Percentiles rank a stretch among this genome's conserved stretches.
These are phyloP conservation scores for Lophotis ruficrista DNA, from an alignment of 2,113 vertebrate genomes.

Conservation along the genomic window DNA sequence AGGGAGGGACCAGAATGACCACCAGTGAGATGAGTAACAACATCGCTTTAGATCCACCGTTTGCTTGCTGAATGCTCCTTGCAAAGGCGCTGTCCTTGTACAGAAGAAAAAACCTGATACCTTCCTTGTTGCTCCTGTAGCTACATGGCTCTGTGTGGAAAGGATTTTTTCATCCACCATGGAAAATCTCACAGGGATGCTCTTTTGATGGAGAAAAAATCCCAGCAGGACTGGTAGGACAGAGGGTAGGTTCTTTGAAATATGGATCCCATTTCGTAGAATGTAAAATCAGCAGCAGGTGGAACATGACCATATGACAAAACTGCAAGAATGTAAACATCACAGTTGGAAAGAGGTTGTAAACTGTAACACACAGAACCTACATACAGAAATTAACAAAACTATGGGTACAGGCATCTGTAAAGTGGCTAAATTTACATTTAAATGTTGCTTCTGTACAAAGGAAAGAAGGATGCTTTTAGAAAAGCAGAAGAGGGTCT, in stretches of 20 bases:
- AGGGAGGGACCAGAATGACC: neutral
- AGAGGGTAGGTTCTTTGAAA: neutral
- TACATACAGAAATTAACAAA: neutral
- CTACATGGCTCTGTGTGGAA: neutral
- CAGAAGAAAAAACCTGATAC: neutral
- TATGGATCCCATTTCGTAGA: neutral
- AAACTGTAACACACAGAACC: neutral
- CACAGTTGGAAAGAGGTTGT: neutral
- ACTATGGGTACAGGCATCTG: neutral
- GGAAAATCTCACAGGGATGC: neutral
- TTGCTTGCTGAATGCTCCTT: neutral
- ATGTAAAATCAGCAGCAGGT: neutral
- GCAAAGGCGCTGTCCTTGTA: neutral
- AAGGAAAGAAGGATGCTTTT: neutral
- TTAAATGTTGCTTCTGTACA: neutral
- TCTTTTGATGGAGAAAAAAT: neutral
- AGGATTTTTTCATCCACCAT: neutral
- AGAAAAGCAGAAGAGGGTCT: neutral
- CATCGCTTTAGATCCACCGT: neutral
- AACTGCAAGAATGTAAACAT: neutral
- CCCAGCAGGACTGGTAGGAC: neutral
- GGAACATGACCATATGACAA: neutral
- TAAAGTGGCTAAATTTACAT: neutral
- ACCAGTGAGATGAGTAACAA: neutral
- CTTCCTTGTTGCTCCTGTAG: rapidly evolving